phyloP scores from a whole-genome alignment of 2,113 vertebrate genomes.

The pig (Sus scrofa) region DNA sequence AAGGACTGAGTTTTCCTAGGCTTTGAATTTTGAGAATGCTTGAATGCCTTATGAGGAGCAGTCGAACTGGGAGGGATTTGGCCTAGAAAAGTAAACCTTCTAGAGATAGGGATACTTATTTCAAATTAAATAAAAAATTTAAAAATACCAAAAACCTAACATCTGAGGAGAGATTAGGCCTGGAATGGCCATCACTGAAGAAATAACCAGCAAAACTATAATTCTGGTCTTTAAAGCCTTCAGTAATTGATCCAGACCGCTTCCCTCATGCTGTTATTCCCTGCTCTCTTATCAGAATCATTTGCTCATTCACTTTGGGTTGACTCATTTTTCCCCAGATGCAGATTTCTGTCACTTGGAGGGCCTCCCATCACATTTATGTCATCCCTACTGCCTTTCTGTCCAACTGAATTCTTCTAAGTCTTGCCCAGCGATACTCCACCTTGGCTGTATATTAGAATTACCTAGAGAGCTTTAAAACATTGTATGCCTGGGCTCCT shows the following conservation, averaged over 20 bases:
- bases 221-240: not conserved
- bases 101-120: not conserved
- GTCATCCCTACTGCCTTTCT: not conserved
- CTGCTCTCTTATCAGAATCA: not conserved
- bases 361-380: not conserved
- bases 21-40: conserved; percentile 17
- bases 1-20: not conserved
- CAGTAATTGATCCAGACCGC: not conserved
- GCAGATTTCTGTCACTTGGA: not conserved
- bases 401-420: not conserved
- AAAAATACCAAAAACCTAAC: conserved; percentile 19
- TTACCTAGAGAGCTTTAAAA: conserved; percentile 52
- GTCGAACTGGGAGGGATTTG: not conserved
- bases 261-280: not conserved
- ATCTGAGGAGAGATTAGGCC: not conserved
- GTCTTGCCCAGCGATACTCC: conserved; percentile 10
- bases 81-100: not conserved
- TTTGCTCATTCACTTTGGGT: not conserved
- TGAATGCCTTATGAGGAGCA: not conserved
- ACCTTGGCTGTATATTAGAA: conserved; percentile 22
- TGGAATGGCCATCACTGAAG: not conserved
- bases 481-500: not conserved
- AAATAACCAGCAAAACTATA: not conserved
- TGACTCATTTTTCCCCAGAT: not conserved
- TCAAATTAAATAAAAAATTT: not conserved